phyloP scores from a whole-genome alignment of 2,797 vertebrate species.

The Labroides dimidiatus region DNA sequence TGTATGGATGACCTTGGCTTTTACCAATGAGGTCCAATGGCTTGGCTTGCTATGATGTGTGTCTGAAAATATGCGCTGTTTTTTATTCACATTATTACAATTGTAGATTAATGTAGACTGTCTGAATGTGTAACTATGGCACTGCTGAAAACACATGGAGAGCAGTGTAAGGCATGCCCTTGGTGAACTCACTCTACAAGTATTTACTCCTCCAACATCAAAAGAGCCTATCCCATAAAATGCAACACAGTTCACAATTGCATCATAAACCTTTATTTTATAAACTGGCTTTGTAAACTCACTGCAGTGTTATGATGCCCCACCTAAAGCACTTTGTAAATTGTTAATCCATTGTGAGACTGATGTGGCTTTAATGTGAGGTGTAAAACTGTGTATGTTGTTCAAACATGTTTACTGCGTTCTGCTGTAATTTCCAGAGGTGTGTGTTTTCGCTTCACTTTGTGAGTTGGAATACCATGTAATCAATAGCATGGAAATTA shows the following conservation, averaged over 20 bases:
- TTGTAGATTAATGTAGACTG: conserved; percentile 7
- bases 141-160: conserved; percentile 19
- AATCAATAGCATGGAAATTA: conserved; percentile 73
- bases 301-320: conserved; percentile 37
- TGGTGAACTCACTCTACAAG: conserved; percentile 58
- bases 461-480: conserved; percentile 45
- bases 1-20: conserved; percentile 2
- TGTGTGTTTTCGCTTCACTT: conserved; percentile 25
- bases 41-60: conserved; percentile 3
- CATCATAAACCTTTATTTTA: conserved; percentile 64
- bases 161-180: conserved; percentile 23
- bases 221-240: conserved; percentile 65
- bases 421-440: conserved; percentile 36
- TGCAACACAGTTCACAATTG: conserved; percentile 54
- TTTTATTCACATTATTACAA: background rate
- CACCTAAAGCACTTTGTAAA: conserved; percentile 40
- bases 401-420: conserved; percentile 68
- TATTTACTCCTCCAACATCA: conserved; percentile 66
- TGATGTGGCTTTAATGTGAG: conserved; percentile 9
- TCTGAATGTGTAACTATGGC: conserved; percentile 9
- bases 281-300: conserved; percentile 58
- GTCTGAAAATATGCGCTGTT: conserved; percentile 1
- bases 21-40: conserved; percentile 11
- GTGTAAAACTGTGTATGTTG: conserved; percentile 33
- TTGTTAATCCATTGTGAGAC: conserved; percentile 22